Evolutionary conservation across 2,888 invertebrate genomes (phyloP).

Genomic region (Tigriopus californicus): DNA sequence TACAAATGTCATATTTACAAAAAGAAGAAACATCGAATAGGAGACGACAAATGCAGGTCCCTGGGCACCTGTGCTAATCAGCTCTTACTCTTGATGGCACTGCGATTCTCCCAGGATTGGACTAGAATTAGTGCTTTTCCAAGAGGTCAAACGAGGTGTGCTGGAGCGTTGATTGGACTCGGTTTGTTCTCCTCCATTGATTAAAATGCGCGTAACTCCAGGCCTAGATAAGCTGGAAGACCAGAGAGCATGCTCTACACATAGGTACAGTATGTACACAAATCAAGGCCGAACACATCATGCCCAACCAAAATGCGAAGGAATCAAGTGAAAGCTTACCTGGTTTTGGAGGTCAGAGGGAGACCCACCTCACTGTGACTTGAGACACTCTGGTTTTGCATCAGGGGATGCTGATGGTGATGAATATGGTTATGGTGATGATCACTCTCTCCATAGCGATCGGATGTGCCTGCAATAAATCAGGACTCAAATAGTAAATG

Average conservation of each 20-base stretch:
- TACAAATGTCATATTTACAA: no score
- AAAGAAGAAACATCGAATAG: neutral
- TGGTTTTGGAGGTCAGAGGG: constrained; percentile 5
- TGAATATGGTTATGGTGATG: neutral
- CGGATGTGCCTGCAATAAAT: no score
- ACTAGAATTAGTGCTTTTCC: constrained; percentile 12
- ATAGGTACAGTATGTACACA: neutral
- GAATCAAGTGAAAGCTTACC: no score
- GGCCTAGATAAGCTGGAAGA: no score
- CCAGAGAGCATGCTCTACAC: no score
- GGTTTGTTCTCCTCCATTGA: neutral
- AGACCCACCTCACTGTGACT: constrained; percentile 9
- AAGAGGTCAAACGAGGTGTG: constrained; percentile 2
- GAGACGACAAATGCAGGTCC: neutral
- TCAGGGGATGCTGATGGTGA: neutral
- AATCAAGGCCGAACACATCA: neutral
- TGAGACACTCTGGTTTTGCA: neutral
- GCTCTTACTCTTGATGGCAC: constrained; percentile 1
- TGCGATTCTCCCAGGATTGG: neutral
- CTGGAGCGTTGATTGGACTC: neutral
- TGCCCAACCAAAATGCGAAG: no score
- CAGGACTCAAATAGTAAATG: no score
- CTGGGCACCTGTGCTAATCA: neutral
- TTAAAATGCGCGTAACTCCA: no score
- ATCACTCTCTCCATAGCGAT: neutral